Percentiles rank a stretch among this genome's conserved stretches.
These are phyloP conservation scores for Hipposideros armiger DNA, from an alignment of 2,113 vertebrate genomes.

Conservation along the genomic window DNA sequence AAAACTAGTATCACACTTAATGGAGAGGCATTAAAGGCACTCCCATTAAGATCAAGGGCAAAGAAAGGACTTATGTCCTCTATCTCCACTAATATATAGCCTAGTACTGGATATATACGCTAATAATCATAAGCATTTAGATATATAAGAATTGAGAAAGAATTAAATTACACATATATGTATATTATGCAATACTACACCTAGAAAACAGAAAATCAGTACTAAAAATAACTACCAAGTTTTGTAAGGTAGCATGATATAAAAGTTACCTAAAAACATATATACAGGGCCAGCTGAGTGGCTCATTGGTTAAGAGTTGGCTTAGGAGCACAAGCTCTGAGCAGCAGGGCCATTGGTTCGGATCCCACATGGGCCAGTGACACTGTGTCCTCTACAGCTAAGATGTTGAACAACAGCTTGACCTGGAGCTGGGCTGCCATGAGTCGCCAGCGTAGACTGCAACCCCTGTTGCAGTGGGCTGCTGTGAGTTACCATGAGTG, in stretches of 20 bases:
- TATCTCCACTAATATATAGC: neutral
- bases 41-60: neutral
- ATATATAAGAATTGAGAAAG: neutral
- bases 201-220: neutral
- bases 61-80: neutral
- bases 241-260: neutral
- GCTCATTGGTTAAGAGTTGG: no score
- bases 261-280: slow-evolving; percentile 4
- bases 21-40: neutral
- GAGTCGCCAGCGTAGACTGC: no score
- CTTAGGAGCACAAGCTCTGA: no score
- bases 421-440: no score
- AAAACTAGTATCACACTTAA: neutral
- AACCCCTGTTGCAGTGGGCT: no score
- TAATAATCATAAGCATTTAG: neutral
- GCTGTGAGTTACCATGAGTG: no score
- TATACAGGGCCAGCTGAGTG: neutral
- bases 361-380: no score
- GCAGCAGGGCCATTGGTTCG: no score
- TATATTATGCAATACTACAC: neutral
- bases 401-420: no score
- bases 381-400: no score
- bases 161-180: neutral
- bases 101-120: neutral
- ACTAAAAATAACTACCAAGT: neutral